phyloP scores from a whole-genome alignment of 2,888 invertebrate genomes.

The Masnerella sp. region DNA sequence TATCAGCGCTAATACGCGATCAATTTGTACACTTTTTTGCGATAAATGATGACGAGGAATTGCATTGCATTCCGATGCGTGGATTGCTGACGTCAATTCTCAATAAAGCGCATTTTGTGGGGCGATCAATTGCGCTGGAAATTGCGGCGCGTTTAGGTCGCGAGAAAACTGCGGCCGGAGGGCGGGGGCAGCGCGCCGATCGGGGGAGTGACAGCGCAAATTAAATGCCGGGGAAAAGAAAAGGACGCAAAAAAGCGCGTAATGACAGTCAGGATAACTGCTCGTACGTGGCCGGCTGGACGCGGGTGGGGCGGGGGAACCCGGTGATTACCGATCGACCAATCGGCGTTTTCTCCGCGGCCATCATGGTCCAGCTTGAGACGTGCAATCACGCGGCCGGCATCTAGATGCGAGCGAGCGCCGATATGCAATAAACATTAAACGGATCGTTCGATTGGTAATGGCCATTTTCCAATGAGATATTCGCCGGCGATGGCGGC shows the following conservation, averaged over 20 bases:
- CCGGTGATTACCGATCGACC: conserved; percentile 76
- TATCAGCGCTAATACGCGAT: too few relatives aligned
- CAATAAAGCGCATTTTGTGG: too few relatives aligned
- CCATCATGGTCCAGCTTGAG: conserved; percentile 77
- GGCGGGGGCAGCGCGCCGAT: conserved; percentile 44
- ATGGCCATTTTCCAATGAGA: conserved; percentile 53
- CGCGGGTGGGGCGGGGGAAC: conserved; percentile 66
- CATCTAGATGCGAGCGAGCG: conserved; percentile 41
- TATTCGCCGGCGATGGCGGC: conserved; percentile 21
- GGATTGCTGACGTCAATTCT: too few relatives aligned
- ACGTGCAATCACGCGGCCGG: conserved; percentile 76
- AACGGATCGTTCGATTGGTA: conserved; percentile 57
- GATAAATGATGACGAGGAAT: too few relatives aligned
- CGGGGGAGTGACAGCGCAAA: conserved; percentile 71
- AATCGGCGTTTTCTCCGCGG: conserved; percentile 76
- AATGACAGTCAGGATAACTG: conserved; percentile 71
- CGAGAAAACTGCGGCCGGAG: conserved; percentile 17
- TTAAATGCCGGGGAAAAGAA: conserved; percentile 71
- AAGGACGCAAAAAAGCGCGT: conserved; percentile 69
- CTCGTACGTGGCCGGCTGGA: conserved; percentile 60
- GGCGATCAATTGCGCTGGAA: too few relatives aligned
- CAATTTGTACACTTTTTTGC: too few relatives aligned
- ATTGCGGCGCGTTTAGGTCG: conserved; percentile 40
- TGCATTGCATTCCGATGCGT: too few relatives aligned
- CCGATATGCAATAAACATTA: conserved; percentile 52